These are phyloP conservation scores for Heterodera filipjevi DNA, from an alignment of 2,888 invertebrate genomes.

Conservation along the genomic window DNA sequence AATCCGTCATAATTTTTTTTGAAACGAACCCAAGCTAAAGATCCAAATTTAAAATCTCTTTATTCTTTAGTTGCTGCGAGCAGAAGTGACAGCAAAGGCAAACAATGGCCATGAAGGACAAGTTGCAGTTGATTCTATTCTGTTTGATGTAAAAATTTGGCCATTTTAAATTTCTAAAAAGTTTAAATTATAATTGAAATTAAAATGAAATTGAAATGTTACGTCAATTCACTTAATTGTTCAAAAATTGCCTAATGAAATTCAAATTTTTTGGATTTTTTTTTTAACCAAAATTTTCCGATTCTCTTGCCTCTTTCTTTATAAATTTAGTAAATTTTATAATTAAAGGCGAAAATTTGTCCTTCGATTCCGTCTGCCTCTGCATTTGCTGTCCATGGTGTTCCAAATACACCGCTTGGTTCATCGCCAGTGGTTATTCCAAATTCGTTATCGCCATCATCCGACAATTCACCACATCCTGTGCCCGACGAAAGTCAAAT, in stretches of 20 bases:
- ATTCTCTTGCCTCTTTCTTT: too few species aligned
- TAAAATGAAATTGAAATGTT: too few species aligned
- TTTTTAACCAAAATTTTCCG: too few species aligned
- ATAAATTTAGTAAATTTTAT: background rate
- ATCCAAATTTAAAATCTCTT: background rate
- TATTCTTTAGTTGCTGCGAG: background rate
- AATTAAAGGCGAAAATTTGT: conserved; percentile 19
- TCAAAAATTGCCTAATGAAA: too few species aligned
- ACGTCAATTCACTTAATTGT: too few species aligned
- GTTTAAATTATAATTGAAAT: too few species aligned
- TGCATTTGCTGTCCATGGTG: conserved; percentile 1
- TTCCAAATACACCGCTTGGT: background rate
- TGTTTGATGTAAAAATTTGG: conserved; percentile 11
- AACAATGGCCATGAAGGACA: background rate
- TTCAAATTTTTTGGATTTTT: background rate
- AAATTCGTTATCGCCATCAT: background rate
- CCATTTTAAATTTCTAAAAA: too few species aligned
- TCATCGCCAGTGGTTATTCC: background rate
- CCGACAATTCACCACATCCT: conserved; percentile 7
- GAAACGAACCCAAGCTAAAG: too few species aligned
- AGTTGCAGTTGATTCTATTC: background rate
- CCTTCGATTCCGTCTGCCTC: background rate
- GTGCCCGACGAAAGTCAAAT: conserved; percentile 24
- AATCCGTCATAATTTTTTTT: too few species aligned
- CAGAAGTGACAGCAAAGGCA: background rate